Evolutionary conservation across 2,113 vertebrate species (phyloP).

Genomic region (Ardeotis arabs): DNA sequence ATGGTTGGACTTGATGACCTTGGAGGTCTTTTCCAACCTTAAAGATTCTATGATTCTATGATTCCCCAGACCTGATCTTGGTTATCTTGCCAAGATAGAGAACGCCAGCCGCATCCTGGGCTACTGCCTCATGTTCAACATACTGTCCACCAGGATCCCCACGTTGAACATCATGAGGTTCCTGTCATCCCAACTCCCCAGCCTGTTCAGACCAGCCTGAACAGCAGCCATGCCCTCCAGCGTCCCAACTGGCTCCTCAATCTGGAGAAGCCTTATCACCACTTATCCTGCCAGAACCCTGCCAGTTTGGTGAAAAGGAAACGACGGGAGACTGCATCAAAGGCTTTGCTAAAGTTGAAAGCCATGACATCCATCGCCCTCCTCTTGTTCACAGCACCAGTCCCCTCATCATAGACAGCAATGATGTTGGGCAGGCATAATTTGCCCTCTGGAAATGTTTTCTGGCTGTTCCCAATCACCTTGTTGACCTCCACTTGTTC

Average conservation of each 20-base stretch:
- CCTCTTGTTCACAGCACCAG: neutral
- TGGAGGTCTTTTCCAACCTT: too few relatives aligned
- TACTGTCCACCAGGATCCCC: neutral
- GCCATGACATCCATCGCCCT: fast-evolving
- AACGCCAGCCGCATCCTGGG: too few relatives aligned
- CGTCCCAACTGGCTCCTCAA: neutral
- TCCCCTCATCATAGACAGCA: neutral
- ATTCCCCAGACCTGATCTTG: neutral
- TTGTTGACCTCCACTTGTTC: neutral
- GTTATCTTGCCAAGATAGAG: neutral
- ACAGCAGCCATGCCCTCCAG: neutral
- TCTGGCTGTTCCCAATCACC: neutral
- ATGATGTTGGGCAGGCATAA: neutral
- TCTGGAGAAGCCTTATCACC: neutral
- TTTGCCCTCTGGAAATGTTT: neutral
- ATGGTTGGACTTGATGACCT: too few relatives aligned
- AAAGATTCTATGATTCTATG: too few relatives aligned
- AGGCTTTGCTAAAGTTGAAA: neutral
- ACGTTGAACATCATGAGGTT: neutral
- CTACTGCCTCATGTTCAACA: neutral
- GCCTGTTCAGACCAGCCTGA: neutral
- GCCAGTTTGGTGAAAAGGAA: neutral
- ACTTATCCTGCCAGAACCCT: neutral
- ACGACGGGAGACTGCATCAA: neutral
- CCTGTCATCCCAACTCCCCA: neutral